phyloP scores from a whole-genome alignment of 2,797 vertebrate species.

The Vultur gryphus region DNA sequence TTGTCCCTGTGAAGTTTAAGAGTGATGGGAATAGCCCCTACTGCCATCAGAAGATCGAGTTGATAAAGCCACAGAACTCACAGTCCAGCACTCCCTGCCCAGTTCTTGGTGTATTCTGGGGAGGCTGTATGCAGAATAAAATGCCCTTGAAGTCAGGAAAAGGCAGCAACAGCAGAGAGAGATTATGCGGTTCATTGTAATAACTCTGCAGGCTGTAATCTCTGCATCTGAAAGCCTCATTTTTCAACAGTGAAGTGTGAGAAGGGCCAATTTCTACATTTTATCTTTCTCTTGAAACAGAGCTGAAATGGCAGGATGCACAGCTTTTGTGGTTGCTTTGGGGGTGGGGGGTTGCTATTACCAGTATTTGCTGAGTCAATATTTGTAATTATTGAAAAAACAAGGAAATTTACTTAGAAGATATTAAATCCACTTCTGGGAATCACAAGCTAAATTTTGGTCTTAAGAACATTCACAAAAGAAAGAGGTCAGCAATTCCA shows the following conservation, averaged over 20 bases:
- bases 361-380: not conserved
- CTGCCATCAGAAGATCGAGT: not conserved
- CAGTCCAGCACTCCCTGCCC: not conserved
- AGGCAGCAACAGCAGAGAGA: not conserved
- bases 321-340: not conserved
- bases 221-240: not conserved
- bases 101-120: not conserved
- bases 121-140: not conserved
- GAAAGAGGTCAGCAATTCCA: not conserved
- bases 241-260: constrained; percentile 14
- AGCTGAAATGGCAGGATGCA: not conserved
- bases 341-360: not conserved
- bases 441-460: not conserved
- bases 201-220: not conserved
- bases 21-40: not conserved
- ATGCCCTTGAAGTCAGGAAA: not conserved
- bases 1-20: not conserved
- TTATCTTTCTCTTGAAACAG: not conserved
- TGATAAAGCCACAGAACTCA: not conserved
- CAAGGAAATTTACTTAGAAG: not conserved
- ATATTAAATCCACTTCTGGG: not conserved
- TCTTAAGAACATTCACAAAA: not conserved
- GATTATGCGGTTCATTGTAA: not conserved
- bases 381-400: not conserved
- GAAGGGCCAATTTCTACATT: not conserved